Evolutionary conservation across 2,113 vertebrate species (phyloP).

Genomic region (Suncus etruscus): DNA sequence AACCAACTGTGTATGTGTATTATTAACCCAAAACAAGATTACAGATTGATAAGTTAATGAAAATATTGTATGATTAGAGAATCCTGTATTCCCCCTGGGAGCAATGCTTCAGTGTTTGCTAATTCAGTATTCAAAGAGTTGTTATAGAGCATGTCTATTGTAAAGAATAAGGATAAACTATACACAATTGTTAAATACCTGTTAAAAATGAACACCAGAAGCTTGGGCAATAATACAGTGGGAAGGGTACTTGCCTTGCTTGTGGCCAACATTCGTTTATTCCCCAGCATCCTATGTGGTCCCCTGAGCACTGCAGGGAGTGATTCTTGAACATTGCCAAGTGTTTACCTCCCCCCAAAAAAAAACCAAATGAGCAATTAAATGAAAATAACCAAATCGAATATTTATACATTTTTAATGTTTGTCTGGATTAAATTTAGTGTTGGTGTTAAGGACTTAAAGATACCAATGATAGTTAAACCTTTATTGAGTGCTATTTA

Average conservation of each 20-base stretch:
- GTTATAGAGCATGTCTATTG: background rate
- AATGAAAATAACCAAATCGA: background rate
- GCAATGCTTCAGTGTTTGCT: background rate
- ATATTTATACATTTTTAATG: background rate
- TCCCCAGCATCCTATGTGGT: too few relatives aligned
- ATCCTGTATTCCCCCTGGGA: background rate
- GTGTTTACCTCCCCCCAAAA: too few relatives aligned
- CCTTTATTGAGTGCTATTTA: background rate
- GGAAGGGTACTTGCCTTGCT: too few relatives aligned
- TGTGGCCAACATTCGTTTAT: too few relatives aligned
- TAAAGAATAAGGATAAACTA: background rate
- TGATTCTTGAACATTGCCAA: too few relatives aligned
- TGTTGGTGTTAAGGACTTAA: background rate
- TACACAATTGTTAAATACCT: background rate
- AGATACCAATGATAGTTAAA: background rate
- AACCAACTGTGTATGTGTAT: conserved; percentile 1
- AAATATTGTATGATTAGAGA: background rate
- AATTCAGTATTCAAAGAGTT: background rate
- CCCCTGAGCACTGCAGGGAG: too few relatives aligned
- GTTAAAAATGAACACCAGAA: background rate
- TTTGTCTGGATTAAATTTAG: background rate
- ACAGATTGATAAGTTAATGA: conserved; percentile 1
- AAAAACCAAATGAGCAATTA: background rate
- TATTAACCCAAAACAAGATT: conserved; percentile 1
- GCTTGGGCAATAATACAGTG: too few relatives aligned